Percentiles rank a stretch among this genome's conserved stretches.
Evolutionary conservation across 2,797 vertebrate species (phyloP).

Genomic region (Sitta carolinensis): DNA sequence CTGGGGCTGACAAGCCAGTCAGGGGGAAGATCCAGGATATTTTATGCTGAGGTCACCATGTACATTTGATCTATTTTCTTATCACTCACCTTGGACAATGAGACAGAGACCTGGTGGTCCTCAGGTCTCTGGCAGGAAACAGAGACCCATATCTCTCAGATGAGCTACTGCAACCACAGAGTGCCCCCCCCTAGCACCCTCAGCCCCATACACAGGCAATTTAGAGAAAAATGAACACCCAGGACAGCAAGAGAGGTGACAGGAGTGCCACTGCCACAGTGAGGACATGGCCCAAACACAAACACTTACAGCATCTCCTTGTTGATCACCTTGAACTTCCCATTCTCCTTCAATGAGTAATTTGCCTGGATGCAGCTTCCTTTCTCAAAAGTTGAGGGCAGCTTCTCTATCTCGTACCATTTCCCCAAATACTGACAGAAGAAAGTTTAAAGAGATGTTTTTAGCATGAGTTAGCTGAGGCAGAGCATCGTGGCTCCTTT

Average conservation of each 20-base stretch:
- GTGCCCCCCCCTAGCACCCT: not conserved
- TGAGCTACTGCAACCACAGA: not conserved
- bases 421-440: constrained; percentile 87
- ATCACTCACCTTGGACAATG: not conserved
- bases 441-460: not conserved
- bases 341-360: constrained; percentile 82
- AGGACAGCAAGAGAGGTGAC: not conserved
- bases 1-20: not conserved
- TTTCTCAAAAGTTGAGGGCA: constrained; percentile 87
- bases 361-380: constrained; percentile 89
- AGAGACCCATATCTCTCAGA: not conserved
- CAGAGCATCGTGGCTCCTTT: accelerated
- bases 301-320: constrained; percentile 87
- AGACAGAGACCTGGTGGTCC: not conserved
- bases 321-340: constrained; percentile 85
- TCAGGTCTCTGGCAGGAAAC: not conserved
- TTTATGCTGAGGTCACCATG: not conserved
- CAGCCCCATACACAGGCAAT: not conserved
- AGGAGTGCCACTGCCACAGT: not conserved
- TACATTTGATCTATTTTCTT: not conserved
- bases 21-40: not conserved
- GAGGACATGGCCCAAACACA: not conserved
- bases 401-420: constrained; percentile 93
- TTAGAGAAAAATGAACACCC: not conserved
- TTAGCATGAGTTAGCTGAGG: not conserved